Base-by-base conservation (phyloP, 2,113 vertebrate species). In the Platysternon megacephalum region DNA sequence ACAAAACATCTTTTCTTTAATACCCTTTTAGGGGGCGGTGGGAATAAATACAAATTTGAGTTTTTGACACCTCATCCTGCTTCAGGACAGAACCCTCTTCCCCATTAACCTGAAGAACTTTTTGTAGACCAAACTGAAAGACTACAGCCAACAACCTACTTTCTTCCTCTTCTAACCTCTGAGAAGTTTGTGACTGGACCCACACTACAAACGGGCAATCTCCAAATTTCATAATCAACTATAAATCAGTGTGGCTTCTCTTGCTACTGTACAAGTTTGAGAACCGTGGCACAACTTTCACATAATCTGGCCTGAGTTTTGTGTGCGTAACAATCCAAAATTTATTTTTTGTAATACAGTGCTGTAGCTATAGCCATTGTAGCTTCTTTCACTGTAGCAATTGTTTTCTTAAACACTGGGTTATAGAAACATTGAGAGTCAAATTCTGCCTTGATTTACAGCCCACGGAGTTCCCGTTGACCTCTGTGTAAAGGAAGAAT, bases 401-500 rank as follows among this genome's bases (percentile, higher is more conserved):
- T 16, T 61, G 29, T 61, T 61, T 32, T 32, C 12, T 29, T 32
- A 61, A 68, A n/a, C 35, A n/a, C 61, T 68, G 90, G 11, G 68
- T 74, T 11, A 32, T 9, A 2, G 32, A 1, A 35, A 21, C 26
- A 42, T 8, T 44, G 39, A 55, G 5, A 13, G 48, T 26, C 0
- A 0, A 10, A 76, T 39, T 12, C 19, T 53, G 4, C 53, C 32
- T 9, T 35, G 74, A 2, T 0, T 0, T 6, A 4, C 28, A 61
- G 12, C 26, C 6, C 46, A 5, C 3, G 0, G 12, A 17, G 0
- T 0, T 0, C 39, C 32, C 2, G 0, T 4, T 39, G 72, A 13
- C 24, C 3, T 76, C 39, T 48, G 35, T 49, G 6, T 51, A 80
- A 32, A 80, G 10, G 11, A 22, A 51, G 35, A 80, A 80, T 17